Conservation (phyloP, 2,888 invertebrate genomes). For the Cantharis lateralis region DNA sequence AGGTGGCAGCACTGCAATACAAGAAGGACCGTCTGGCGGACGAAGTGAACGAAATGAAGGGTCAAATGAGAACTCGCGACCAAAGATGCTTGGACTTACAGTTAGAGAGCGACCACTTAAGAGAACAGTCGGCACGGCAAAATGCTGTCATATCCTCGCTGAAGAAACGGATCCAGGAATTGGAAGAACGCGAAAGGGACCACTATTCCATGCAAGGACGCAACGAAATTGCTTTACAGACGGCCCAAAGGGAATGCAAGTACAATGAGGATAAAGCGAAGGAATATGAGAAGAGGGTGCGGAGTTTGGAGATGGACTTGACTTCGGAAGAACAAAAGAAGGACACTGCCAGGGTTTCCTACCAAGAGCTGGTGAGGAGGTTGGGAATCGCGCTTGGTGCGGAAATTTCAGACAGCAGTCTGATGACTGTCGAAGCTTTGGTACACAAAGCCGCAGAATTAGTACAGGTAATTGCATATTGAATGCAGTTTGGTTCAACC, state of each 20-base stretch:
- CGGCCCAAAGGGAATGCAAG: slow-evolving; percentile 67
- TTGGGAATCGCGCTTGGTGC: slow-evolving; percentile 73
- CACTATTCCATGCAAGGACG: slow-evolving; percentile 65
- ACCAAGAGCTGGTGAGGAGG: slow-evolving; percentile 74
- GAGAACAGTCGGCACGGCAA: slow-evolving; percentile 82
- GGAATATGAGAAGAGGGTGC: slow-evolving; percentile 75
- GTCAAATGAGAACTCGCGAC: slow-evolving; percentile 71
- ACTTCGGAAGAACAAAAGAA: slow-evolving; percentile 76
- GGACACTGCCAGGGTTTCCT: slow-evolving; percentile 67
- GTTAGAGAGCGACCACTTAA: slow-evolving; percentile 77
- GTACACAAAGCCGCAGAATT: slow-evolving; percentile 79
- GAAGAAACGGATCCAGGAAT: slow-evolving; percentile 76
- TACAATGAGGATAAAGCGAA: slow-evolving; percentile 77
- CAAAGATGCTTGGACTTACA: slow-evolving; percentile 76
- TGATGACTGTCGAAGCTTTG: slow-evolving; percentile 71
- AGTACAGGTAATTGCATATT: slow-evolving; percentile 62
- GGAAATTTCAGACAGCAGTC: slow-evolving; percentile 70
- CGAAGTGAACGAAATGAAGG: slow-evolving; percentile 71
- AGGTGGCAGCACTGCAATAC: slow-evolving; percentile 82
- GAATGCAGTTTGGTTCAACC: background rate
- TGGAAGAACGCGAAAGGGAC: slow-evolving; percentile 77
- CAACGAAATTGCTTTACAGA: slow-evolving; percentile 73
- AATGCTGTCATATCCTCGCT: slow-evolving; percentile 79
- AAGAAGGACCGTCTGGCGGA: slow-evolving; percentile 78
- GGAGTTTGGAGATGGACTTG: slow-evolving; percentile 73